These are phyloP conservation scores for Gnathochromis pfefferi DNA, from an alignment of 2,113 vertebrate species.

Conservation along the genomic window DNA sequence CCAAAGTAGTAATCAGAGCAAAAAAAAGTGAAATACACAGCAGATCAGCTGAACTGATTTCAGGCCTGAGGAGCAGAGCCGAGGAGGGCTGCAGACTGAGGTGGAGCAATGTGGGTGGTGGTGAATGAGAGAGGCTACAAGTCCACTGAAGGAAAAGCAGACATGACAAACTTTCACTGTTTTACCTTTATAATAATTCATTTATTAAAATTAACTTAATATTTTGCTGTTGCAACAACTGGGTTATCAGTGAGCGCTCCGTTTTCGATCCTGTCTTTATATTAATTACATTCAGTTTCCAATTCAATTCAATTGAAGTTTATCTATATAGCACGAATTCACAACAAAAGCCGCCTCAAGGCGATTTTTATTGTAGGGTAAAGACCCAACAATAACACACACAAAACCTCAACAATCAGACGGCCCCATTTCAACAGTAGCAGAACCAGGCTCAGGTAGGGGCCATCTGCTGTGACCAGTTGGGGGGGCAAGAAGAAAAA, in stretches of 20 bases:
- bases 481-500: not conserved
- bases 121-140: not conserved
- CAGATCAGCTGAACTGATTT: not conserved
- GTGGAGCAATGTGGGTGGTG: not conserved
- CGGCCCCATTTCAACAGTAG: not conserved
- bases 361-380: not conserved
- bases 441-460: not conserved
- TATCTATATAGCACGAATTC: not conserved
- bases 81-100: not conserved
- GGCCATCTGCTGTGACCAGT: not conserved
- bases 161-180: not conserved
- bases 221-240: not conserved
- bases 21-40: not conserved
- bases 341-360: not conserved
- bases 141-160: not conserved
- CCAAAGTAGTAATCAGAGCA: not conserved
- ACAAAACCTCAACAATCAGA: not conserved
- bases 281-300: not conserved
- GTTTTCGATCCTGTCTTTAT: not conserved
- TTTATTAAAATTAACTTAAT: not conserved
- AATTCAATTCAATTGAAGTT: not conserved
- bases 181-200: not conserved
- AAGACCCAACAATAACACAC: not conserved
- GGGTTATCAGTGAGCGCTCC: not conserved
- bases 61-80: not conserved